Base-by-base conservation (phyloP, 2,888 invertebrate species). In the Agrenia bidenticulata region DNA sequence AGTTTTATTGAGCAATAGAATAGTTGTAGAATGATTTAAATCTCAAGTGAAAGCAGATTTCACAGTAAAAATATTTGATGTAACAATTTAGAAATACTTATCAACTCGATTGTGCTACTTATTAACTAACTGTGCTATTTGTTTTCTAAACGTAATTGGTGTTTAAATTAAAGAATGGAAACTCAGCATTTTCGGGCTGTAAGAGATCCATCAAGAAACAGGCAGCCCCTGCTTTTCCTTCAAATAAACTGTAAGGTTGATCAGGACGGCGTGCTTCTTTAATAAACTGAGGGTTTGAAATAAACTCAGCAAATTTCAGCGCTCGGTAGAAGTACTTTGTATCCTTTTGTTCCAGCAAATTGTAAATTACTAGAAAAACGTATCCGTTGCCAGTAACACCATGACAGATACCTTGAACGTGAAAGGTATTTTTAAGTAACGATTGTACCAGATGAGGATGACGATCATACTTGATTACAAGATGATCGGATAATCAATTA, bases 361-460 rank as follows among this genome's bases (percentile, higher is more conserved):
- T 84, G 77, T 89, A 87, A 9, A 93, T 80, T 0, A 92, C 80
- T 51, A 93, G 80, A 76, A 92, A 90, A 0, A 87, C 89, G 80
- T 92, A 92, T 15, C 87, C 92, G 79, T 87, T 91, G 37, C 92
- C 92, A 21, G 89, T 88, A 0, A 92, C 84, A 1, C 94, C 94
- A 77, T 95, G 94, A 78, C 94, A 94, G 67, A 94, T 87, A 0
- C 93, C 55, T 55, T n/a, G n/a, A n/a, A n/a, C n/a, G n/a, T n/a
- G n/a, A n/a, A n/a, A n/a, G n/a, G n/a, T n/a, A n/a, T n/a, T n/a
- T n/a, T n/a, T n/a, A n/a, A n/a, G n/a, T n/a, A n/a, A n/a, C n/a
- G n/a, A n/a, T n/a, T n/a, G n/a, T n/a, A n/a, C n/a, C n/a, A n/a
- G n/a, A n/a, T n/a, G n/a, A n/a, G n/a, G n/a, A n/a, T n/a, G n/a